Conservation (phyloP, 2,113 vertebrate species). For the Lamprologus ornatipinnis region DNA sequence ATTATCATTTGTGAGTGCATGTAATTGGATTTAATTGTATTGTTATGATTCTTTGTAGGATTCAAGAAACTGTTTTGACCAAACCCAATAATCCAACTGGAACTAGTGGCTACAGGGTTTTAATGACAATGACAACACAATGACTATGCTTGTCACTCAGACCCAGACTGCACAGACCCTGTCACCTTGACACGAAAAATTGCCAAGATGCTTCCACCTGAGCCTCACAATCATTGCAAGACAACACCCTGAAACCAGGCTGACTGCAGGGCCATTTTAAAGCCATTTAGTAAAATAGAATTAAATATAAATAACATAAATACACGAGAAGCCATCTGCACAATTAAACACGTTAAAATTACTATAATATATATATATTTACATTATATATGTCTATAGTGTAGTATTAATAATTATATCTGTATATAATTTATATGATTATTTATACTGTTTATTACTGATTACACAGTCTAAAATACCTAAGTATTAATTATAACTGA, state of each 20-base stretch:
- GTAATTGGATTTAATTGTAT: background rate
- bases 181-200: background rate
- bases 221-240: background rate
- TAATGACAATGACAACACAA: background rate
- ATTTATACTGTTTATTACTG: background rate
- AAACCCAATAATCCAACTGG: background rate
- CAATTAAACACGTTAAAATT: background rate
- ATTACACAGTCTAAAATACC: background rate
- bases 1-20: background rate
- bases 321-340: background rate
- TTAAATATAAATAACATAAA: background rate
- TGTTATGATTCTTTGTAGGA: background rate
- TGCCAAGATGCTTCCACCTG: constrained; percentile 9
- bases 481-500: background rate
- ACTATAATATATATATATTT: background rate
- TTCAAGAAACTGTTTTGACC: background rate
- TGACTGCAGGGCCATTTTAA: background rate
- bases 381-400: background rate
- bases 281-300: background rate
- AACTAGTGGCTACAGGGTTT: background rate
- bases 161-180: background rate
- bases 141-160: background rate
- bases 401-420: background rate
- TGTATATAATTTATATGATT: background rate
- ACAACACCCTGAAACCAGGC: background rate